Conservation (phyloP, 2,888 invertebrate species). For the Dasypogon diadema region DNA sequence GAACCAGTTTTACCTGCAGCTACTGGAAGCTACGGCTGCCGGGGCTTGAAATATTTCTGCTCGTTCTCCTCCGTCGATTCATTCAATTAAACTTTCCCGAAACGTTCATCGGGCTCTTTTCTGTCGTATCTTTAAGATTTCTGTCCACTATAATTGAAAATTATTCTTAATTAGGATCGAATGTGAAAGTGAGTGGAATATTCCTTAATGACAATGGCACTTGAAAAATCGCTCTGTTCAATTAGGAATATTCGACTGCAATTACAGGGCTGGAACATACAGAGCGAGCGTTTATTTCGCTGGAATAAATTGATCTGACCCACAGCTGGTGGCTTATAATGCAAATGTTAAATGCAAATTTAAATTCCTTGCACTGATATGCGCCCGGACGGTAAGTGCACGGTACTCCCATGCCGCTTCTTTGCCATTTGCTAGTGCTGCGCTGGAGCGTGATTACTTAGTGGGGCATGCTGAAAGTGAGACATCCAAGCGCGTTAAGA, state of each 20-base stretch:
- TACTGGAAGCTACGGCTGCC: too few species aligned
- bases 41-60: neutral
- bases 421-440: constrained; percentile 19
- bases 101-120: too few species aligned
- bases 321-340: constrained; percentile 49
- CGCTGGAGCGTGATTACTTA: constrained; percentile 35
- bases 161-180: too few species aligned
- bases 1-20: neutral
- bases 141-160: too few species aligned
- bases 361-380: constrained; percentile 40
- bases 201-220: too few species aligned
- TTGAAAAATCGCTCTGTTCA: too few species aligned
- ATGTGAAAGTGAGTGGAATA: too few species aligned
- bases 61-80: too few species aligned
- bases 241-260: constrained; percentile 2
- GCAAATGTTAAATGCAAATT: constrained; percentile 50
- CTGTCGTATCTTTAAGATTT: too few species aligned
- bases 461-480: constrained; percentile 45
- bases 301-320: constrained; percentile 51
- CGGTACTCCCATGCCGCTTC: constrained; percentile 1
- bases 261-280: neutral
- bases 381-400: constrained; percentile 26
- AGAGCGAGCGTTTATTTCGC: constrained; percentile 29
- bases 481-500: constrained; percentile 51
- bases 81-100: neutral